These are phyloP conservation scores for Drosophila nasuta DNA, from an alignment of 1,140 invertebrate genomes.

Conservation along the genomic window DNA sequence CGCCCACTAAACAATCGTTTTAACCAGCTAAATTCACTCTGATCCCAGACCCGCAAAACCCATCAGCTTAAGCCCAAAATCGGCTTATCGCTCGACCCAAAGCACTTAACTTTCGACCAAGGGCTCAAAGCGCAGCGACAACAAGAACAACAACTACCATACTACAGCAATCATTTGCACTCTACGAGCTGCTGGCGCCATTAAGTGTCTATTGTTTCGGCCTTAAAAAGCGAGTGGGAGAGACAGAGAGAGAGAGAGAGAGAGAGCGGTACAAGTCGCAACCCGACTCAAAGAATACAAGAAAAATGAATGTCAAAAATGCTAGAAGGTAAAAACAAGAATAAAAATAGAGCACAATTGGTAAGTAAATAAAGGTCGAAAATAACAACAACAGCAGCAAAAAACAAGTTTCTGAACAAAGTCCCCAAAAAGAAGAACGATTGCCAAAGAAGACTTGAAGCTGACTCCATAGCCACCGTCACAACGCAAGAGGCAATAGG, in stretches of 20 bases:
- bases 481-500: conserved; percentile 2
- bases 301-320: conserved; percentile 33
- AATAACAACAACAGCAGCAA: conserved; percentile 1
- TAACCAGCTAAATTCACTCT: conserved; percentile 2
- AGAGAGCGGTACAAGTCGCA: conserved; percentile 1
- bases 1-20: conserved; percentile 9
- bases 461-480: not conserved
- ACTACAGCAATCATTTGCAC: conserved; percentile 29
- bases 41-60: conserved; percentile 24
- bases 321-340: conserved; percentile 28
- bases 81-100: conserved; percentile 53
- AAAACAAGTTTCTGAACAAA: conserved; percentile 45
- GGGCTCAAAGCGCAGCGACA: conserved; percentile 17
- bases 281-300: conserved; percentile 24
- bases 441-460: conserved; percentile 15
- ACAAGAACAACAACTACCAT: not conserved
- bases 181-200: conserved; percentile 40
- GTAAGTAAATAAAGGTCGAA: conserved; percentile 15
- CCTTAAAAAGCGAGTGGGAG: not conserved
- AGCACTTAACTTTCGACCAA: conserved; percentile 54
- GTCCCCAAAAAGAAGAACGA: conserved; percentile 23
- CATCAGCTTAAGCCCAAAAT: conserved; percentile 41
- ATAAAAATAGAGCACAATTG: conserved; percentile 43
- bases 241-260: not conserved
- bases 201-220: conserved; percentile 49